phyloP scores from a whole-genome alignment of 2,888 invertebrate species.

The Clanis bilineata region DNA sequence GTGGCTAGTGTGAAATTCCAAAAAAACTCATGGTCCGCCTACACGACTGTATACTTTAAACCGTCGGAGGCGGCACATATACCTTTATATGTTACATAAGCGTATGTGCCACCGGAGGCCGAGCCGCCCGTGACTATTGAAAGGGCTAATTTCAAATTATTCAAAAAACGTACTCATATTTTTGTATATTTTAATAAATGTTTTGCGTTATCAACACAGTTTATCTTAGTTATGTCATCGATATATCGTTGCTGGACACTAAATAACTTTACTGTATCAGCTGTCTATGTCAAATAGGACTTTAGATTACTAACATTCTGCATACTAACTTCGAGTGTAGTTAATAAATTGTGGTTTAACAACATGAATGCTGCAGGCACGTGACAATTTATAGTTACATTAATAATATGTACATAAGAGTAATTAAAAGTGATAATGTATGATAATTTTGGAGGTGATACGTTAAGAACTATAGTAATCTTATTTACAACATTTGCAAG shows the following conservation, averaged over 20 bases:
- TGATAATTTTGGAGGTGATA: slow-evolving; percentile 22
- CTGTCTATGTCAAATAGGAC: slow-evolving; percentile 33
- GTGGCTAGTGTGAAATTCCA: no score
- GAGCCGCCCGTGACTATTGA: no score
- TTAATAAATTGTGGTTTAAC: slow-evolving; percentile 39
- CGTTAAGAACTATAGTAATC: slow-evolving; percentile 5
- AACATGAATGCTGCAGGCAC: slow-evolving; percentile 34
- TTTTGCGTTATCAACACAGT: slow-evolving; percentile 30
- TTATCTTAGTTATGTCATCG: slow-evolving; percentile 42
- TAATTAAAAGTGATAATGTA: slow-evolving; percentile 27
- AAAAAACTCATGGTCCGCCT: no score
- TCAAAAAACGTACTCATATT: no score
- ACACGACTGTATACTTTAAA: no score
- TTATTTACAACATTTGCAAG: slow-evolving; percentile 15
- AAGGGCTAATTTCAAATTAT: no score
- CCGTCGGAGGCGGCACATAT: no score
- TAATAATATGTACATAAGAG: not conserved
- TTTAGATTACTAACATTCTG: slow-evolving; percentile 26
- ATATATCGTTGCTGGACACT: slow-evolving; percentile 44
- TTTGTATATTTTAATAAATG: slow-evolving; percentile 26
- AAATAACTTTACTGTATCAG: slow-evolving; percentile 39
- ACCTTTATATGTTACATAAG: no score
- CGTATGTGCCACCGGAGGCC: no score
- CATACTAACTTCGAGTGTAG: slow-evolving; percentile 20
- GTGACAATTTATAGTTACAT: slow-evolving; percentile 33